phyloP scores from a whole-genome alignment of 2,113 vertebrate genomes.

The Chascanopsetta lugubris region DNA sequence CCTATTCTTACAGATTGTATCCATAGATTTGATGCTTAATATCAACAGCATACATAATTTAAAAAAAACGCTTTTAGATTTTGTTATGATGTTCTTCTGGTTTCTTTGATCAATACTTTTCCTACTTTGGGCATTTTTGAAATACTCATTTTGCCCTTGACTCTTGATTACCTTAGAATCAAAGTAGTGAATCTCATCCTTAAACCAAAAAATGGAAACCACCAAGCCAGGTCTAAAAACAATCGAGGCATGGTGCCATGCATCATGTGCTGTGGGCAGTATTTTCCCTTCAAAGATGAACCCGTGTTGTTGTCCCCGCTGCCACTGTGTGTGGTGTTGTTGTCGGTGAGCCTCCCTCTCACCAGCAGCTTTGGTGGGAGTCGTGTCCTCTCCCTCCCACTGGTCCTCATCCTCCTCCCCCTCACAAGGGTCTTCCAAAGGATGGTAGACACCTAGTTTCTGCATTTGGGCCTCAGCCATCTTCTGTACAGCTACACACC shows the following conservation, averaged over 20 bases:
- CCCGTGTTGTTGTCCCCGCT: neutral
- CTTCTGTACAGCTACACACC: conserved; percentile 90
- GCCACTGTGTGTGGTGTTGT: conserved; percentile 10
- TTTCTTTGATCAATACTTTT: too few relatives aligned
- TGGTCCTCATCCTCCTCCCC: conserved; percentile 76
- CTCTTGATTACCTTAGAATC: neutral
- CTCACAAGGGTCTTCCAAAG: conserved; percentile 83
- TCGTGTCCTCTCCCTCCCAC: conserved; percentile 66
- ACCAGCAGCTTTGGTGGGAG: conserved; percentile 65
- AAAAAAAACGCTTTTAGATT: too few relatives aligned
- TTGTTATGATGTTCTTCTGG: too few relatives aligned
- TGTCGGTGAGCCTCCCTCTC: conserved; percentile 59
- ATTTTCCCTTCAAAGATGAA: conserved; percentile 19
- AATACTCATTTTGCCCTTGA: neutral
- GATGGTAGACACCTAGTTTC: conserved; percentile 84
- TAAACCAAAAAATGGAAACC: neutral
- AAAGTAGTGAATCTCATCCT: neutral
- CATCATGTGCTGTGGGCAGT: neutral
- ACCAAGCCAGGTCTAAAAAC: neutral
- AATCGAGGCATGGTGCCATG: neutral
- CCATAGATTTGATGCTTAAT: too few relatives aligned
- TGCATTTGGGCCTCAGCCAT: conserved; percentile 95
- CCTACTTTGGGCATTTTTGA: neutral
- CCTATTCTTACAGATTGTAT: too few relatives aligned
- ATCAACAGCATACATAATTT: too few relatives aligned